Evolutionary conservation across 2,797 vertebrate species (phyloP), one percentile per base, ranked within the genome.

Genomic region (Pipistrellus nathusii): DNA sequence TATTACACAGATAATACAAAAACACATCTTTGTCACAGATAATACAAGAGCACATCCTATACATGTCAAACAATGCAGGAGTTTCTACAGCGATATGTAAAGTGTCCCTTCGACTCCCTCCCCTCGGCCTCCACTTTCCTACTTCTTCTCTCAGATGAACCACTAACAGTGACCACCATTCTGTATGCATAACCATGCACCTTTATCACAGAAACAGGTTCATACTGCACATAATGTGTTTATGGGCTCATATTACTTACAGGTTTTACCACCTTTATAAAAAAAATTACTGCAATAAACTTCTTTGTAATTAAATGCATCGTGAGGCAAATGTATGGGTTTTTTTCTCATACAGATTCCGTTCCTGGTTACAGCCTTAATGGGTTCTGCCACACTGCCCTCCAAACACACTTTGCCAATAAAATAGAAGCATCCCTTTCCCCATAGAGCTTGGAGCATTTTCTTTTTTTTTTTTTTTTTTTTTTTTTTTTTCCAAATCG

Each of bases 141-240:
- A 53, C 35, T 46, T 48, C 15, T 85, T 92, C 23, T 57, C 59
- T 68, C 51, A 18, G n/a, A 59, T 7, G 75, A 51, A 69, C 2
- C 44, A 68, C 15, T 53, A 89, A 15, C 13, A 44, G 68, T 5
- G 32, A 53, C 17, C 51, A 55, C 8, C 30, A 3, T 4, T 12
- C 30, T 48, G 0, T 23, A n/a, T n/a, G 80, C 25, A 53, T 38
- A 35, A 55, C 17, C 44, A 38, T 13, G 20, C 0, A 20, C 25
- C 21, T n/a, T 55, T 68, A 83, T 38, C 0, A 6, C 15, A n/a
- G 18, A 75, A 89, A 75, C 0, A 25, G 48, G 14, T 4, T 48
- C 21, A 13, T 46, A 2, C 5, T 1, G 25, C 18, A 9, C 2
- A 6, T 2, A 2, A 17, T 2, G 6, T 46, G 15, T 20, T n/a